These are phyloP conservation scores for Mohoua ochrocephala DNA, from an alignment of 2,113 vertebrate species.

Conservation along the genomic window DNA sequence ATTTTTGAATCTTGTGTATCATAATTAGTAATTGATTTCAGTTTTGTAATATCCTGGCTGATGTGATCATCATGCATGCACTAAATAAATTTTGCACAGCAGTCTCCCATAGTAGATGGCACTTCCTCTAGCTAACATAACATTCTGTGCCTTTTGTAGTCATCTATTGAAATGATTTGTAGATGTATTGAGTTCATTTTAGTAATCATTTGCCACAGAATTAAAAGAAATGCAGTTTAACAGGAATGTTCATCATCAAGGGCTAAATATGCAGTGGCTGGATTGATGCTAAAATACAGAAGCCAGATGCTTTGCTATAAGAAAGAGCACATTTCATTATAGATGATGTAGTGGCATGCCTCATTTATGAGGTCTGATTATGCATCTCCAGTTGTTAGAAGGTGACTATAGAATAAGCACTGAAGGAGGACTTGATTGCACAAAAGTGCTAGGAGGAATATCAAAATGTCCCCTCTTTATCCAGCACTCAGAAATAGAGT, in stretches of 20 bases:
- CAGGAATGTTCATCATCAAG: not conserved
- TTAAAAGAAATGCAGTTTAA: slow-evolving; percentile 19
- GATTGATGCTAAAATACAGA: not conserved
- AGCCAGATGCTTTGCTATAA: not conserved
- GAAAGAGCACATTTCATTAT: not conserved
- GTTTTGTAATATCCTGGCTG: not conserved
- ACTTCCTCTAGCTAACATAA: not conserved
- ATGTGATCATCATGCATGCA: slow-evolving; percentile 20
- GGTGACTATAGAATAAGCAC: not conserved
- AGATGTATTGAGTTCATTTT: not conserved
- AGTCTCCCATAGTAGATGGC: slow-evolving; percentile 1
- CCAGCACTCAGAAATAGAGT: not conserved
- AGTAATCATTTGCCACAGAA: not conserved
- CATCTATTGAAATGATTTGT: not conserved
- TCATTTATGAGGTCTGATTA: slow-evolving; percentile 22
- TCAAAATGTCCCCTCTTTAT: not conserved
- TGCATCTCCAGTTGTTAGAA: slow-evolving; percentile 6
- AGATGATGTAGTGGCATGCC: not conserved
- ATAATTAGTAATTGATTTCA: slow-evolving; percentile 47
- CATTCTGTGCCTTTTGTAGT: not conserved
- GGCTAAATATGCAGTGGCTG: not conserved
- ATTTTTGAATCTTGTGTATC: not conserved
- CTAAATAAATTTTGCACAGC: slow-evolving; percentile 55
- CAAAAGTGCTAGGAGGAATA: not conserved
- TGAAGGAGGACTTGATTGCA: not conserved